These are phyloP conservation scores for Pelochelys cantorii DNA, from an alignment of 2,797 vertebrate genomes.

Conservation along the genomic window DNA sequence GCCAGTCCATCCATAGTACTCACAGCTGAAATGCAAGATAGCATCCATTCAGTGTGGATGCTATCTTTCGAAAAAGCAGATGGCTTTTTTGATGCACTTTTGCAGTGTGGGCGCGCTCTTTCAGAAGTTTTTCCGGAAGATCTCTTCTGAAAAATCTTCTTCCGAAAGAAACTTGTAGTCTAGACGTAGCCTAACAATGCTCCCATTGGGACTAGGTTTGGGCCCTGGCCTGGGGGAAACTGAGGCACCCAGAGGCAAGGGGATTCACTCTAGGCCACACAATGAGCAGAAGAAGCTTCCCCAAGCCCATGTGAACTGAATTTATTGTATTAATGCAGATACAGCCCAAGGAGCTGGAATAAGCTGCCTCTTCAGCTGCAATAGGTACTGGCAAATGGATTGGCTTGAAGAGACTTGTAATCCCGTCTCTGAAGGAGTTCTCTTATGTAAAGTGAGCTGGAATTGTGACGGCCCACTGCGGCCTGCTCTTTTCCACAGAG, in stretches of 20 bases:
- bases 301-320: rapidly evolving
- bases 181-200: not conserved
- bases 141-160: too few species aligned
- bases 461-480: not conserved
- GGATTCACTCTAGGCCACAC: not conserved
- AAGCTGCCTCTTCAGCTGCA: not conserved
- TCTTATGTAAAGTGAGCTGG: not conserved
- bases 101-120: too few species aligned
- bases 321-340: not conserved
- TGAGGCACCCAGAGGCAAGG: not conserved
- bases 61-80: too few species aligned
- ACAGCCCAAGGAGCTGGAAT: not conserved
- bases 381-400: not conserved
- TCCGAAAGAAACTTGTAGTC: too few species aligned
- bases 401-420: not conserved
- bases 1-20: too few species aligned
- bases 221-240: not conserved
- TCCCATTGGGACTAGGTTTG: not conserved
- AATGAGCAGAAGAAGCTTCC: not conserved
- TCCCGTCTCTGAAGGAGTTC: not conserved
- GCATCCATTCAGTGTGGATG: too few species aligned
- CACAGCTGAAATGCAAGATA: too few species aligned
- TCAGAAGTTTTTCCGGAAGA: too few species aligned
- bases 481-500: not conserved
- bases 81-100: too few species aligned